Conservation (phyloP, 2,113 vertebrate species). For the Hippocampus barbouri region DNA sequence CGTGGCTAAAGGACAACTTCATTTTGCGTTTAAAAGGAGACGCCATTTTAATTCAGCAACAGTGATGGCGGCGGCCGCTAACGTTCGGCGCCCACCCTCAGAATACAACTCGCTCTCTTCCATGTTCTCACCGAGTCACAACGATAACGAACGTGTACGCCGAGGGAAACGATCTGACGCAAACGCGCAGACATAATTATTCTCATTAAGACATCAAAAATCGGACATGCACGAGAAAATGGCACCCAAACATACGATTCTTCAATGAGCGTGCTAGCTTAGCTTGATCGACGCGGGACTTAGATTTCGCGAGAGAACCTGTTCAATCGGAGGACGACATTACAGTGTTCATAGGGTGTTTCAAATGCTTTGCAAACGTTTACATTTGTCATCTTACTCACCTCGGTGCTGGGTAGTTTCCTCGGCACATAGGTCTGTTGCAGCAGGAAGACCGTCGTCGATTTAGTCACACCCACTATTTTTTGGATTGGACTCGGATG, state of each 20-base stretch:
- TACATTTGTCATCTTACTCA: not conserved
- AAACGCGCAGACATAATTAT: not conserved
- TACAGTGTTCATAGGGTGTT: not conserved
- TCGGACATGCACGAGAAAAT: not conserved
- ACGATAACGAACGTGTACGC: too few relatives aligned
- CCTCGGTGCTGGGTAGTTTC: not conserved
- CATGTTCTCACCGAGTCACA: not conserved
- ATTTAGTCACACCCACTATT: not conserved
- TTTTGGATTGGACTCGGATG: not conserved
- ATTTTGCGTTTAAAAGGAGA: constrained; percentile 35
- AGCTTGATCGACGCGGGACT: not conserved
- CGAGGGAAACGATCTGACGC: not conserved
- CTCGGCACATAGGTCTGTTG: not conserved
- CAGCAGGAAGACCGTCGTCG: not conserved
- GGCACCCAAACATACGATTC: not conserved
- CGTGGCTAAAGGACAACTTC: not conserved
- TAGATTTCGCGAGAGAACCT: not conserved
- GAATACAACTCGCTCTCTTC: not conserved
- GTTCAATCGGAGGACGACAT: not conserved
- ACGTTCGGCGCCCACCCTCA: not conserved
- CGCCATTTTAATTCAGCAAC: constrained; percentile 63
- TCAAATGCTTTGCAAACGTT: not conserved
- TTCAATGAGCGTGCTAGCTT: constrained; percentile 2
- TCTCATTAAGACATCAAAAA: not conserved
- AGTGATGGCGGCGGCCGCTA: not conserved